Percentiles rank a stretch among this genome's conserved stretches.
phyloP scores from a whole-genome alignment of 2,113 vertebrate genomes.

The Chaetura pelagica region DNA sequence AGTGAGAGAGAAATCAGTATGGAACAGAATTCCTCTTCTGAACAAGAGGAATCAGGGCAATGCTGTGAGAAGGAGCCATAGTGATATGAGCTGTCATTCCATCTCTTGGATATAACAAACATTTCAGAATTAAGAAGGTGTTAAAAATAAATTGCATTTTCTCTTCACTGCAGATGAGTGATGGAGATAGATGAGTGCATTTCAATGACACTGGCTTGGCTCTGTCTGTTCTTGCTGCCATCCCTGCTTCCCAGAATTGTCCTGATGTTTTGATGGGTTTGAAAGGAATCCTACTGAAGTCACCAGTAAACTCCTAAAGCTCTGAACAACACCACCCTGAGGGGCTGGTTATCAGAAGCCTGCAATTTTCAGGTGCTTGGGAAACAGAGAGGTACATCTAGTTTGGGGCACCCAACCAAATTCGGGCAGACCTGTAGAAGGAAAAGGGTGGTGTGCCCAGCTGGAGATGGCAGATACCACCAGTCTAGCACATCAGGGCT shows the following conservation, averaged over 20 bases:
- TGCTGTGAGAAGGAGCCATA: neutral
- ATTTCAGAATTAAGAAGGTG: neutral
- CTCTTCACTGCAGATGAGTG: neutral
- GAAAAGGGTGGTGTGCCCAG: neutral
- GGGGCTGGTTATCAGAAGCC: neutral
- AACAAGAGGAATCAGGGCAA: neutral
- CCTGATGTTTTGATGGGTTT: neutral
- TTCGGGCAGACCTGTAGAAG: neutral
- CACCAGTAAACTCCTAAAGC: neutral
- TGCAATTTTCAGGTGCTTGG: neutral
- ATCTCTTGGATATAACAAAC: neutral
- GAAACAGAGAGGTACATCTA: neutral
- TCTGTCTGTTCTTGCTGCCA: neutral
- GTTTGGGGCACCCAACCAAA: neutral
- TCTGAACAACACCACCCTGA: neutral
- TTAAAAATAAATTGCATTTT: slow-evolving; percentile 23
- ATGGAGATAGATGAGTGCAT: neutral
- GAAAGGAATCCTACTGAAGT: neutral
- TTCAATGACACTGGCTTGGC: neutral
- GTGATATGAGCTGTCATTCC: neutral
- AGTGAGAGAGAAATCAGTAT: neutral
- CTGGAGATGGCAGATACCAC: neutral
- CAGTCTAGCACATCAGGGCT: neutral
- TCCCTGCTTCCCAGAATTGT: neutral
- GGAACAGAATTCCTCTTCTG: neutral